phyloP scores from a whole-genome alignment of 1,140 invertebrate genomes.

The Solenopsis fugax region DNA sequence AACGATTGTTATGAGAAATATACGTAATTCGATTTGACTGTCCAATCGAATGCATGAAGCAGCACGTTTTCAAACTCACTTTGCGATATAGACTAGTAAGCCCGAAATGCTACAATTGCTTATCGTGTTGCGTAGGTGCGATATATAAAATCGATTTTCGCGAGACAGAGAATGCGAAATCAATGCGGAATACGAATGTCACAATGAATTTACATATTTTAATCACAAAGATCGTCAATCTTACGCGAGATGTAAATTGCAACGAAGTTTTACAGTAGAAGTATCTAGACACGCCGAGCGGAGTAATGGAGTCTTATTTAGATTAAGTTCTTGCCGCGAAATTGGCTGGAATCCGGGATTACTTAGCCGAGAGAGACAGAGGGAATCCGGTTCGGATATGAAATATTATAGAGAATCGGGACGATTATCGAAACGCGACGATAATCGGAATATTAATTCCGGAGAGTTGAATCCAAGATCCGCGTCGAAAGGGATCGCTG shows the following conservation, averaged over 20 bases:
- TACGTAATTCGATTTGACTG: not conserved
- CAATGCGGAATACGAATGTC: not conserved
- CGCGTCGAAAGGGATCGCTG: slow-evolving; percentile 27
- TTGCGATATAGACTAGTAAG: not conserved
- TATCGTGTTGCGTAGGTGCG: not conserved
- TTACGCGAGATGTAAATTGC: slow-evolving; percentile 25
- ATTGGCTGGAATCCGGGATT: slow-evolving; percentile 60
- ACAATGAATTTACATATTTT: slow-evolving; percentile 16
- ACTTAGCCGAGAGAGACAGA: slow-evolving; percentile 46
- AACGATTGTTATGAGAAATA: not conserved
- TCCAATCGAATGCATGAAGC: not conserved
- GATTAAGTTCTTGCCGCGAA: slow-evolving; percentile 61
- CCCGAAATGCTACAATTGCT: not conserved
- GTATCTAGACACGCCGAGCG: not conserved
- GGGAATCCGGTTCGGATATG: slow-evolving; percentile 53
- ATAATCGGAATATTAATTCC: slow-evolving; percentile 58
- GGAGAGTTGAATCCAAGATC: slow-evolving; percentile 25
- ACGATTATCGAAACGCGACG: slow-evolving; percentile 52
- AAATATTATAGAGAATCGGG: slow-evolving; percentile 63
- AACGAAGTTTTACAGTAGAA: slow-evolving; percentile 39
- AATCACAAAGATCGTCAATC: slow-evolving; percentile 5
- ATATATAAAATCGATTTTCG: not conserved
- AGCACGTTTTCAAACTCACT: not conserved
- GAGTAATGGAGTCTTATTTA: slow-evolving; percentile 57
- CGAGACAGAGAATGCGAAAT: not conserved